Conservation (phyloP, 2,888 invertebrate species). For the Mayetiola destructor region DNA sequence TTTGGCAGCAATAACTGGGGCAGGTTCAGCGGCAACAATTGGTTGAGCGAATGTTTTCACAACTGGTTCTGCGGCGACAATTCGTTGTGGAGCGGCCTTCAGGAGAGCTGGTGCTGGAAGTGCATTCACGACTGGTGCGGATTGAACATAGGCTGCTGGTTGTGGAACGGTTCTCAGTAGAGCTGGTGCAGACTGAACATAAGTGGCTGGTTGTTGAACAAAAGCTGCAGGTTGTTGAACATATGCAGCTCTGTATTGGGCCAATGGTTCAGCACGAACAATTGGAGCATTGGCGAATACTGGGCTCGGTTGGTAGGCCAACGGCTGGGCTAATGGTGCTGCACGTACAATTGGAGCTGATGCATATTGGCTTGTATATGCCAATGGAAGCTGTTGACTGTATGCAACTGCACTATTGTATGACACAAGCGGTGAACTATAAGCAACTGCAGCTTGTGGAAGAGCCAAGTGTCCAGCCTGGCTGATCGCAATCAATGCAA, state of each 20-base stretch:
- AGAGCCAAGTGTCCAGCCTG: not conserved
- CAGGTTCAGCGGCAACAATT: slow-evolving; percentile 29
- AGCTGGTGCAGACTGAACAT: slow-evolving; percentile 18
- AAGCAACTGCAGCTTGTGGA: slow-evolving; percentile 22
- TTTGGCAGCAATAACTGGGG: slow-evolving; percentile 28
- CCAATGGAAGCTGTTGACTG: slow-evolving; percentile 14
- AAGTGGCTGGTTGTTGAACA: slow-evolving; percentile 29
- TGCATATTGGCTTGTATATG: slow-evolving; percentile 16
- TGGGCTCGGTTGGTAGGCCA: not conserved
- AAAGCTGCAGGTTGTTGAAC: no score
- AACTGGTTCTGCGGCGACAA: slow-evolving; percentile 28
- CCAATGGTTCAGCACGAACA: slow-evolving; percentile 22
- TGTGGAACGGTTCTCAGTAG: slow-evolving; percentile 23
- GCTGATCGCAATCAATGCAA: not conserved
- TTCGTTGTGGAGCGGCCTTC: slow-evolving; percentile 26
- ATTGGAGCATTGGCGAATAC: not conserved
- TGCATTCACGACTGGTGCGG: slow-evolving; percentile 18
- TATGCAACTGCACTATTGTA: slow-evolving; percentile 18
- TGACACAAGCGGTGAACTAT: slow-evolving; percentile 20
- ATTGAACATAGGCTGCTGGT: slow-evolving; percentile 25
- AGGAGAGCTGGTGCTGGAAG: slow-evolving; percentile 21
- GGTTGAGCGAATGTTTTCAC: slow-evolving; percentile 31
- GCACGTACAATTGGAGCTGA: slow-evolving; percentile 17
- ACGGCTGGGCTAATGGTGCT: slow-evolving; percentile 6
- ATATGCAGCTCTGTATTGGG: not conserved